Conservation (phyloP, 2,888 invertebrate species). For the Dysmachus trigonus region DNA sequence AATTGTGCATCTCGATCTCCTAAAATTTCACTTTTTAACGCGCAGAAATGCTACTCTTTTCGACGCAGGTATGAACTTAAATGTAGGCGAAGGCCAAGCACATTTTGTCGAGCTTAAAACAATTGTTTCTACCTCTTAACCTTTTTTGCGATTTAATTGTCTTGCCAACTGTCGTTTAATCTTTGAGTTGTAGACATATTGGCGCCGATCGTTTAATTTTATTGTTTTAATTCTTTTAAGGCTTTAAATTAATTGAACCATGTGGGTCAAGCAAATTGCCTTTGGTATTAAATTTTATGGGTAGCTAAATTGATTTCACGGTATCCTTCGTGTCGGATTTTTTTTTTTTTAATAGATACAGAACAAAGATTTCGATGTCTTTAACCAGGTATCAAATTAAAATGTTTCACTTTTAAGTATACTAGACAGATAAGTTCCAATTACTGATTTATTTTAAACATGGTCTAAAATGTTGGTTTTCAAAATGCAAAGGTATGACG, state of each 20-base stretch:
- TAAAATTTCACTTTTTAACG: neutral
- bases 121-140: neutral
- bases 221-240: neutral
- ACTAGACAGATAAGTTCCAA: no score
- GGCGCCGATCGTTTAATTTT: neutral
- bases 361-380: neutral
- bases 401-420: no score
- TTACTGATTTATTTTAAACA: no score
- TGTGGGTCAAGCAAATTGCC: neutral
- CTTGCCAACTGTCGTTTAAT: neutral
- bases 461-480: no score
- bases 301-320: neutral
- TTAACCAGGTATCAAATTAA: no score
- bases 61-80: neutral
- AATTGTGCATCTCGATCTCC: neutral
- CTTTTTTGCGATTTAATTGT: neutral
- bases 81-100: neutral
- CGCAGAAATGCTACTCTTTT: neutral
- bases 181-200: neutral
- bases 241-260: neutral
- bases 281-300: neutral
- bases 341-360: neutral
- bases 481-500: no score
- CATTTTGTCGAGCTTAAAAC: neutral
- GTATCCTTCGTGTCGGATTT: neutral